A percentile compares a stretch with the other conserved stretches of the same genome.
phyloP scores from a whole-genome alignment of 2,888 invertebrate genomes.

The Cylloceria caligata region DNA sequence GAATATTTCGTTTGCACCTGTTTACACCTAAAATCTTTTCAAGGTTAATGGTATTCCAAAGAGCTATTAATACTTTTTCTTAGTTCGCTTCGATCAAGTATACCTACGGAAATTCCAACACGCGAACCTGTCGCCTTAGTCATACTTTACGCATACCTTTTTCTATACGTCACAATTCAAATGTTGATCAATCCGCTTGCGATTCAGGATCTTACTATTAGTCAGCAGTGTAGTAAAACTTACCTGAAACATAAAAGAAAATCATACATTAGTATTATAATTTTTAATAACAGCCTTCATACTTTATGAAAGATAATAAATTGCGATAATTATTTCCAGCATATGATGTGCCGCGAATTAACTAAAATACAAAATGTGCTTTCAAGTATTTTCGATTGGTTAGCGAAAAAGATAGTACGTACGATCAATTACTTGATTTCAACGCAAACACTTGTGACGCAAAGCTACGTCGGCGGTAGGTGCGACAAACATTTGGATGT shows the following conservation, averaged over 20 bases:
- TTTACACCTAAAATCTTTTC: neutral
- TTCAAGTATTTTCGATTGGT: too few relatives aligned
- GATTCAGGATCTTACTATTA: neutral
- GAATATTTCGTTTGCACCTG: too few relatives aligned
- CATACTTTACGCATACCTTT: slow-evolving; percentile 21
- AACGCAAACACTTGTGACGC: too few relatives aligned
- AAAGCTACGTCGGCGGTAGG: too few relatives aligned
- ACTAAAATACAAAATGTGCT: too few relatives aligned
- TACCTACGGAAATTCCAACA: neutral
- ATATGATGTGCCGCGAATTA: too few relatives aligned
- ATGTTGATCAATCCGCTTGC: neutral
- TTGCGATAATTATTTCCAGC: neutral
- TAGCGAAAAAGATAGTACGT: too few relatives aligned
- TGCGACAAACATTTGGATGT: too few relatives aligned
- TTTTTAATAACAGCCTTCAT: neutral
- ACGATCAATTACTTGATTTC: too few relatives aligned
- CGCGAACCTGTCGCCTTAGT: neutral
- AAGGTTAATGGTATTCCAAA: neutral
- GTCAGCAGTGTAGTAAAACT: slow-evolving; percentile 63
- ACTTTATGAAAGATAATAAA: neutral
- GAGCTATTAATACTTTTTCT: neutral
- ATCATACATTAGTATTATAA: slow-evolving; percentile 41
- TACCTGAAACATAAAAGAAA: slow-evolving; percentile 75
- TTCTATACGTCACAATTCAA: neutral
- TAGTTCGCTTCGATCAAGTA: neutral